phyloP scores from a whole-genome alignment of 2,113 vertebrate species.

The Petrocephalus microphthalmus region DNA sequence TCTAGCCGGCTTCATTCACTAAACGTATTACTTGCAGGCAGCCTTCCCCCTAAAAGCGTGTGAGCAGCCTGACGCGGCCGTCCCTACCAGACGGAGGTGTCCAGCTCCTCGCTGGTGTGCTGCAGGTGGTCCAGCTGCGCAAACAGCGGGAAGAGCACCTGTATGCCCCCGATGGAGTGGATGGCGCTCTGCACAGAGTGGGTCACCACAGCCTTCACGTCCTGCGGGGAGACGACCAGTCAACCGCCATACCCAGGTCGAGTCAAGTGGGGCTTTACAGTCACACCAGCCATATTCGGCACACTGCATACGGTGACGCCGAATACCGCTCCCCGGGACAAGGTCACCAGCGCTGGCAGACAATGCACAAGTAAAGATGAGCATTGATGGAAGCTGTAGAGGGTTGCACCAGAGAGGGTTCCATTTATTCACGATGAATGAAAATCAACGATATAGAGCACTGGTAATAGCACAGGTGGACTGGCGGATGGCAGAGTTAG shows the following conservation, averaged over 20 bases:
- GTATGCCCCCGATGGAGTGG: conserved; percentile 93
- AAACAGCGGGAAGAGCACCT: conserved; percentile 95
- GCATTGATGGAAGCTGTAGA: not conserved
- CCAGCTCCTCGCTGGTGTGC: conserved; percentile 74
- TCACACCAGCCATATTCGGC: not conserved
- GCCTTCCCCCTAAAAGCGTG: not conserved
- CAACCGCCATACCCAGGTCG: not conserved
- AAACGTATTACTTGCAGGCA: not conserved
- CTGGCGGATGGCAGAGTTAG: not conserved
- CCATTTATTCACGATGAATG: not conserved
- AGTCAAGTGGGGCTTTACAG: not conserved
- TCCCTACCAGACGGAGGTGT: conserved; percentile 85
- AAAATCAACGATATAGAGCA: not conserved
- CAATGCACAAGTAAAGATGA: not conserved
- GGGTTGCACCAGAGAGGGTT: not conserved
- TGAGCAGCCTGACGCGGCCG: not conserved
- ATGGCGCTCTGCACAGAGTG: conserved; percentile 96
- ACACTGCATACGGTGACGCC: not conserved
- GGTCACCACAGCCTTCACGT: conserved; percentile 94
- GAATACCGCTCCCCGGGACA: not conserved
- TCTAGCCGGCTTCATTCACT: not conserved
- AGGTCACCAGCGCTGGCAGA: not conserved
- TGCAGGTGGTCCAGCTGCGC: conserved; percentile 89
- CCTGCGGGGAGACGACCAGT: conserved; percentile 55
- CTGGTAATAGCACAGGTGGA: not conserved